Evolutionary conservation across 1,140 invertebrate species (phyloP).

Genomic region (Leptoteleia sp.): DNA sequence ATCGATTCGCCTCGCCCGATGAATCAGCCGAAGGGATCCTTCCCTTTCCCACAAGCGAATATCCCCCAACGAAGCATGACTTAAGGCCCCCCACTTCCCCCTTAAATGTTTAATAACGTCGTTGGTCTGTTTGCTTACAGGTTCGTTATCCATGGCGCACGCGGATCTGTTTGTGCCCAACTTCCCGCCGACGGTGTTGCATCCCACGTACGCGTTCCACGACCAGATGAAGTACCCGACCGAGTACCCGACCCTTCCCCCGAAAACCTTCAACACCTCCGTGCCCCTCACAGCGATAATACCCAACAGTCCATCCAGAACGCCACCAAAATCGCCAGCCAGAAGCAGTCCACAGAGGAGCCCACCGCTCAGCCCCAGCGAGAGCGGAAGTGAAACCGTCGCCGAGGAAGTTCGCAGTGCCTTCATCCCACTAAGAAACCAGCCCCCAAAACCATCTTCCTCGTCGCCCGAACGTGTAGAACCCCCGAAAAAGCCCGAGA

Average conservation of each 20-base stretch:
- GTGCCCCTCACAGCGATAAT: slow-evolving; percentile 34
- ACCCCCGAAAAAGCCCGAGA: slow-evolving; percentile 60
- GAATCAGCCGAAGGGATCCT: slow-evolving; percentile 77
- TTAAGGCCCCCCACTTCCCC: slow-evolving; percentile 55
- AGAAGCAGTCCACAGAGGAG: slow-evolving; percentile 47
- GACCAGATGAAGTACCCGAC: slow-evolving; percentile 72
- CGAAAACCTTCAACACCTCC: slow-evolving; percentile 57
- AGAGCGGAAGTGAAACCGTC: slow-evolving; percentile 77
- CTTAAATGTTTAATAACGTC: slow-evolving; percentile 41
- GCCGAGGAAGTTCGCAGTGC: slow-evolving; percentile 88
- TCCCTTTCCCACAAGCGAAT: slow-evolving; percentile 72
- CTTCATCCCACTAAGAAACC: slow-evolving; percentile 82
- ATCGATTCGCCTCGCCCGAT: slow-evolving; percentile 76
- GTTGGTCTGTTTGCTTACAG: slow-evolving; percentile 68
- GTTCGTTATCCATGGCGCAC: slow-evolving; percentile 74
- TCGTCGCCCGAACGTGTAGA: slow-evolving; percentile 75
- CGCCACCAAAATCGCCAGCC: slow-evolving; percentile 54
- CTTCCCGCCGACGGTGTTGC: slow-evolving; percentile 72
- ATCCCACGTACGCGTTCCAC: slow-evolving; percentile 72
- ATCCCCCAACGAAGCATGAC: slow-evolving; percentile 67
- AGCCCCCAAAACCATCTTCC: slow-evolving; percentile 81
- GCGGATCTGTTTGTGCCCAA: slow-evolving; percentile 73
- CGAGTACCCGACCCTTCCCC: slow-evolving; percentile 69
- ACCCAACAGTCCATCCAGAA: slow-evolving; percentile 55
- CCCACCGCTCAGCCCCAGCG: slow-evolving; percentile 78